These are phyloP conservation scores for Cyprinodon variegatus DNA, from an alignment of 2,113 vertebrate species.

Conservation along the genomic window DNA sequence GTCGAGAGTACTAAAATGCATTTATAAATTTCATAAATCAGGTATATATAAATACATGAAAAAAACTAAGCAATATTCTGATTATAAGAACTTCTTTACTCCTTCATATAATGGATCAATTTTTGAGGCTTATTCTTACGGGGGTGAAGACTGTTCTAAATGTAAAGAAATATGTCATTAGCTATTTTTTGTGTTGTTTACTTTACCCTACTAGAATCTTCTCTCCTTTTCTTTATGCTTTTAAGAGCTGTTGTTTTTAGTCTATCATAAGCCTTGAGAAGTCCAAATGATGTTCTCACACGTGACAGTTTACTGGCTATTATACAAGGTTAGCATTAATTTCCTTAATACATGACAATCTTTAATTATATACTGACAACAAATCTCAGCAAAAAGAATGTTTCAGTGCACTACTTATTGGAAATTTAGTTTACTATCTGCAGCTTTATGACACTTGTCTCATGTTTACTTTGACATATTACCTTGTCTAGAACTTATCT, in stretches of 20 bases:
- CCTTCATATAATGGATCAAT: not conserved
- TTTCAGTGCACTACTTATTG: conserved; percentile 23
- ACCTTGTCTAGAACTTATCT: conserved; percentile 55
- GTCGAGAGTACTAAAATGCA: not conserved
- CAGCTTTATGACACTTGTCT: conserved; percentile 20
- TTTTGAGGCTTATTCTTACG: not conserved
- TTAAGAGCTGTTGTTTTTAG: conserved; percentile 52
- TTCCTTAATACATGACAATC: conserved; percentile 15
- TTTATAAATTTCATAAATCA: not conserved
- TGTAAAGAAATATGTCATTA: conserved; percentile 44
- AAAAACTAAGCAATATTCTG: not conserved
- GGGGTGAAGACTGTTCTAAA: conserved; percentile 50
- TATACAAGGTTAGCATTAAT: conserved; percentile 53
- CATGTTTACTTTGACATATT: conserved; percentile 37
- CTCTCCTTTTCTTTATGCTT: conserved; percentile 50
- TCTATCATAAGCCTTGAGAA: conserved; percentile 70
- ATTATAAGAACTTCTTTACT: not conserved
- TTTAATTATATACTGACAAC: conserved; percentile 36
- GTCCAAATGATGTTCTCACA: conserved; percentile 56
- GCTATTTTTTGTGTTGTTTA: conserved; percentile 44
- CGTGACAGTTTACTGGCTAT: conserved; percentile 42
- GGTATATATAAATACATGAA: no score
- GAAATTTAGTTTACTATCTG: conserved; percentile 5
- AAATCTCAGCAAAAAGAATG: conserved; percentile 12
- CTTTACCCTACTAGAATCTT: conserved; percentile 33